These are phyloP conservation scores for Hemithea aestivaria DNA, from an alignment of 2,888 invertebrate species.

Conservation along the genomic window DNA sequence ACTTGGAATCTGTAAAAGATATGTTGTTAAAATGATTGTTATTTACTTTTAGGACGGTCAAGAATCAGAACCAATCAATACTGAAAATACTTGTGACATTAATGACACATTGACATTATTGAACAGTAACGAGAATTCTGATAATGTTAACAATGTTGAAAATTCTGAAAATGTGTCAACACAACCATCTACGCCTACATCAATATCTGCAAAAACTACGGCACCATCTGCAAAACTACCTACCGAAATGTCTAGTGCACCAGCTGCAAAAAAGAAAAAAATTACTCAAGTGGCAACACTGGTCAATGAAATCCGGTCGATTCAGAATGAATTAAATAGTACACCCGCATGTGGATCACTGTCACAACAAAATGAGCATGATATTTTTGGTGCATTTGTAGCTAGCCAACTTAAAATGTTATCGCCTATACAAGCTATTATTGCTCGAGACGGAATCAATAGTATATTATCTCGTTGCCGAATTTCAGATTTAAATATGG, in stretches of 20 bases:
- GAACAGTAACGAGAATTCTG: too few relatives aligned
- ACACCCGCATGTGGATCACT: conserved; percentile 16
- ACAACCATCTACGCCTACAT: too few relatives aligned
- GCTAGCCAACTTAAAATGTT: conserved; percentile 18
- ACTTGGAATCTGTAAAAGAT: conserved; percentile 17
- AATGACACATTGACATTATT: too few relatives aligned
- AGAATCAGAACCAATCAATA: too few relatives aligned
- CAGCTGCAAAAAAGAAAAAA: conserved; percentile 6
- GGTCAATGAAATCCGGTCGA: conserved; percentile 18
- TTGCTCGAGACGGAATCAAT: conserved; percentile 17
- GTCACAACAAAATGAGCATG: conserved; percentile 18
- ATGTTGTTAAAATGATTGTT: conserved; percentile 15
- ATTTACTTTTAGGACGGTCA: conserved; percentile 19
- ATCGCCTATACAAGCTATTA: conserved; percentile 17
- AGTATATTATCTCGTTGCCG: conserved; percentile 13
- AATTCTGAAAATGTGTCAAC: too few relatives aligned
- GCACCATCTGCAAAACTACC: too few relatives aligned
- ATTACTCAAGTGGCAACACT: conserved; percentile 14
- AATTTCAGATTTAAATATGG: conserved; percentile 15
- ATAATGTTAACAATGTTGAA: too few relatives aligned
- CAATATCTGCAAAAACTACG: too few relatives aligned
- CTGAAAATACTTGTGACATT: too few relatives aligned
- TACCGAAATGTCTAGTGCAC: too few relatives aligned
- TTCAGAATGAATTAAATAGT: conserved; percentile 19
- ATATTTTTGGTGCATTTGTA: conserved; percentile 18